These are phyloP conservation scores for Coboldia fuscipes DNA, from an alignment of 1,140 invertebrate species.

Conservation along the genomic window DNA sequence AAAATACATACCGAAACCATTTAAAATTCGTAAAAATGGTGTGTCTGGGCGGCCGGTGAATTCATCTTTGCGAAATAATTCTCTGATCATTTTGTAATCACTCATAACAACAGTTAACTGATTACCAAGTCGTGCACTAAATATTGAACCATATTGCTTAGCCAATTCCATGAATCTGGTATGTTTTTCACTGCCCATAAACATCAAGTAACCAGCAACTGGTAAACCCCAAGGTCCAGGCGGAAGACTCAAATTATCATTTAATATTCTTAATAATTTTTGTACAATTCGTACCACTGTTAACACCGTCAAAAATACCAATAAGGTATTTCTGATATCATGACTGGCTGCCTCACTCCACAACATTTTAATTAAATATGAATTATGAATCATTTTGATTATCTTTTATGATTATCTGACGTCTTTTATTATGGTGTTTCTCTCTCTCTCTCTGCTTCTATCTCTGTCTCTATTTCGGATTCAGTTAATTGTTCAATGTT, in stretches of 20 bases:
- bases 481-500: no score
- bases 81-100: constrained; percentile 62
- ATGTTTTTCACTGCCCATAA: constrained; percentile 53
- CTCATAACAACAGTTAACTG: constrained; percentile 65
- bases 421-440: not conserved
- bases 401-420: constrained; percentile 1
- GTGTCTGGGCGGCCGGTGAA: constrained; percentile 69
- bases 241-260: constrained; percentile 35
- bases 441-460: constrained; percentile 6
- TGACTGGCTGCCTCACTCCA: constrained; percentile 11
- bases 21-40: constrained; percentile 64
- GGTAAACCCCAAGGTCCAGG: constrained; percentile 73
- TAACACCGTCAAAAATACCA: constrained; percentile 31
- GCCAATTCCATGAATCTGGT: constrained; percentile 52
- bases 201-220: constrained; percentile 59
- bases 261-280: constrained; percentile 23
- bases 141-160: constrained; percentile 54
- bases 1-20: constrained; percentile 64
- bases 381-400: constrained; percentile 12
- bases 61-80: constrained; percentile 62
- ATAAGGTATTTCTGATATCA: constrained; percentile 16
- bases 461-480: constrained; percentile 7
- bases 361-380: constrained; percentile 17
- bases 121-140: constrained; percentile 57
- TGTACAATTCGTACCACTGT: constrained; percentile 24